A percentile compares a stretch with the other conserved stretches of the same genome.
These are phyloP conservation scores for Drosophila differens DNA, from an alignment of 2,888 invertebrate genomes.

Conservation along the genomic window DNA sequence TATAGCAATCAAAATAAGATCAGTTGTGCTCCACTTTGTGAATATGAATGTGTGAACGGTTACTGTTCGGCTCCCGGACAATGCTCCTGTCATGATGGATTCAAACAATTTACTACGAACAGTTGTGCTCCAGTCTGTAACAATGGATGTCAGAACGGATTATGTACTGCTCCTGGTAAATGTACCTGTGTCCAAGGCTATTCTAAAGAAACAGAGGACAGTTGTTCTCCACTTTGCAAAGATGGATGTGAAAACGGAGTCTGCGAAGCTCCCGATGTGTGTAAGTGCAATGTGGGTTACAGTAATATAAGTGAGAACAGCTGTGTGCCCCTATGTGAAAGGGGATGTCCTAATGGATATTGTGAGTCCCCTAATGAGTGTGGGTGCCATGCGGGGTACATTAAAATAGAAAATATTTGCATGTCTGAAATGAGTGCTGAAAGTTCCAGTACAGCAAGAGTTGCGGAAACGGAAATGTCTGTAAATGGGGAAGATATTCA, in stretches of 20 bases:
- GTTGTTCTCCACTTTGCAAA: conserved; percentile 24
- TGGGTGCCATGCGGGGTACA: conserved; percentile 32
- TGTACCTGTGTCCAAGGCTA: conserved; percentile 35
- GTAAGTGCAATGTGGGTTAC: conserved; percentile 32
- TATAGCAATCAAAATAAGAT: background rate
- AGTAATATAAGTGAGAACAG: background rate
- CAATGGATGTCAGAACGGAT: background rate
- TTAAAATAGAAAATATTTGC: conserved; percentile 15
- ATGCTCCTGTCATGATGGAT: conserved; percentile 30
- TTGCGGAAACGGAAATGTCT: background rate
- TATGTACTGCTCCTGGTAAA: background rate
- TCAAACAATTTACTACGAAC: background rate
- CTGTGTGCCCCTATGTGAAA: conserved; percentile 29
- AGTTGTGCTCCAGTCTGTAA: background rate
- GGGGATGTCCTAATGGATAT: conserved; percentile 21
- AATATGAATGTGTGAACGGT: conserved; percentile 21
- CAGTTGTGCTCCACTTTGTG: conserved; percentile 23
- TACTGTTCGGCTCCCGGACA: conserved; percentile 19
- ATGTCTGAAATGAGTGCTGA: background rate
- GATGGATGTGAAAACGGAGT: conserved; percentile 39
- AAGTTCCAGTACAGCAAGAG: background rate
- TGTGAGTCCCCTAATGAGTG: conserved; percentile 36
- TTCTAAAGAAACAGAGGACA: background rate
- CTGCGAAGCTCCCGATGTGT: conserved; percentile 31
- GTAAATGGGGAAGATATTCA: background rate